These are phyloP conservation scores for Meteorus cinctellus DNA, from an alignment of 2,888 invertebrate genomes.

Conservation along the genomic window DNA sequence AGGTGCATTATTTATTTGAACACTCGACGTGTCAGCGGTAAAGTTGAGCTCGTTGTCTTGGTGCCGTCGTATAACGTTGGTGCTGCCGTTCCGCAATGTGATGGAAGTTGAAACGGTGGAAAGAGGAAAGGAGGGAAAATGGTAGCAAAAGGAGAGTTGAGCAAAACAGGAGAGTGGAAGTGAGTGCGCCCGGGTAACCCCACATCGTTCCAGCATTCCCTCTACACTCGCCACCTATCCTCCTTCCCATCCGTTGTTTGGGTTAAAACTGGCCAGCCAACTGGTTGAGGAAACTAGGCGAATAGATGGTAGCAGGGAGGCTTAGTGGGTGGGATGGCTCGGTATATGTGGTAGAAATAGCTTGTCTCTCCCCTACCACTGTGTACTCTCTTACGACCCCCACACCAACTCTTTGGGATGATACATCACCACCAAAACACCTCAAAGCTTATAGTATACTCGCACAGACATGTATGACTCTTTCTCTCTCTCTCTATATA, in stretches of 20 bases:
- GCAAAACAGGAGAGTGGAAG: constrained; percentile 48
- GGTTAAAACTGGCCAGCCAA: constrained; percentile 33
- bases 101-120: constrained; percentile 43
- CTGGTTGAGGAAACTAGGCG: constrained; percentile 20
- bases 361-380: constrained; percentile 19
- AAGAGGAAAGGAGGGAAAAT: constrained; percentile 26
- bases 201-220: constrained; percentile 37
- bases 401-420: constrained; percentile 13
- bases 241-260: constrained; percentile 14
- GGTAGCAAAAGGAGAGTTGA: constrained; percentile 33
- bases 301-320: constrained; percentile 16
- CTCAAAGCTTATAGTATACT: constrained; percentile 1
- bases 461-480: background rate
- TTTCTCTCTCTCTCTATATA: too few relatives aligned
- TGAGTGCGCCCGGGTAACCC: constrained; percentile 46
- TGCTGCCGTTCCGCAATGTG: constrained; percentile 42
- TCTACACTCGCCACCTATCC: constrained; percentile 9
- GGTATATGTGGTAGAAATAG: constrained; percentile 1
- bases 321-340: background rate
- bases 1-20: constrained; percentile 66
- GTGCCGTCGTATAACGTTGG: constrained; percentile 47
- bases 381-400: background rate
- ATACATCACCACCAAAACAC: constrained; percentile 23
- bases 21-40: constrained; percentile 64
- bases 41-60: constrained; percentile 56